Conservation (phyloP, 1,140 invertebrate genomes). For the Sipha flava region DNA sequence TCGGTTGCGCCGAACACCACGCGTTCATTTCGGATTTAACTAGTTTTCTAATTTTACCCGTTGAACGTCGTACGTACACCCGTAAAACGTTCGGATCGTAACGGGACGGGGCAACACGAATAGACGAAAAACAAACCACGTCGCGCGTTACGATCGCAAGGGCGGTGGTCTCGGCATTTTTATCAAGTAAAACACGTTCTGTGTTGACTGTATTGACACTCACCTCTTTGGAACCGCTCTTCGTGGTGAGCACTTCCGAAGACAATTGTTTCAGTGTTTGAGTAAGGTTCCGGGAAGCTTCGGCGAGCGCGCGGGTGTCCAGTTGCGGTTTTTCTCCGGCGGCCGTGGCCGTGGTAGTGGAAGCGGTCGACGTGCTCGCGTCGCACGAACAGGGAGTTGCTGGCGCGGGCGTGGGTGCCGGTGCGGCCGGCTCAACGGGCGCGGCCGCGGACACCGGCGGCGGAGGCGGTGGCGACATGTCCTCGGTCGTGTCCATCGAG, state of each 20-base stretch:
- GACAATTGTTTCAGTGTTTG: slow-evolving; percentile 84
- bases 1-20: not conserved
- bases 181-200: no score
- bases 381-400: slow-evolving; percentile 32
- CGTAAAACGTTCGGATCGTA: no score
- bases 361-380: slow-evolving; percentile 33
- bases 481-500: slow-evolving; percentile 33
- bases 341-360: slow-evolving; percentile 12
- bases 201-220: no score
- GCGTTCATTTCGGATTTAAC: no score
- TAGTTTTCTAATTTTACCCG: no score
- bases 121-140: no score
- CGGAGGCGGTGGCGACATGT: not conserved
- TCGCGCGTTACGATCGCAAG: no score
- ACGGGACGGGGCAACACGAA: no score
- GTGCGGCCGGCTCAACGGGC: slow-evolving; percentile 27
- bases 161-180: no score
- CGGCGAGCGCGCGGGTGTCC: slow-evolving; percentile 68
- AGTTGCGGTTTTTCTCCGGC: slow-evolving; percentile 38
- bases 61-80: no score
- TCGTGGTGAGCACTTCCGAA: slow-evolving; percentile 69
- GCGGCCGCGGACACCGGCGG: not conserved
- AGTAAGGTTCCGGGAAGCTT: slow-evolving; percentile 82
- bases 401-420: slow-evolving; percentile 26
- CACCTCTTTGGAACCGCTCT: slow-evolving; percentile 40